Percentiles rank a stretch among this genome's conserved stretches.
Conservation (phyloP, 2,888 invertebrate genomes). For the Phragmatobia fuliginosa region DNA sequence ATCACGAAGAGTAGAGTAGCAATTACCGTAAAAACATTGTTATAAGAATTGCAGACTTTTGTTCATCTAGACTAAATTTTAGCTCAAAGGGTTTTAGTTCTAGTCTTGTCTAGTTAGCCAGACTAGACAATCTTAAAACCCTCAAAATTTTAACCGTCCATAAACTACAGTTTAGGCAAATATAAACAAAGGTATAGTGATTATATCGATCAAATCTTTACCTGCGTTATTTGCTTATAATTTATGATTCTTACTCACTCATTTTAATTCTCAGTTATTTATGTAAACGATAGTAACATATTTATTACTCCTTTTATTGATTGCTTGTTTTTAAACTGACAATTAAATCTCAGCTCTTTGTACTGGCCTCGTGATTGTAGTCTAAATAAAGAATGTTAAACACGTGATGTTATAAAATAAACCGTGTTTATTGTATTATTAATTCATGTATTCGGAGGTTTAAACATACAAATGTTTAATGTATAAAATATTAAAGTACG, state of each 20-base stretch:
- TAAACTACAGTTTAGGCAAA: neutral
- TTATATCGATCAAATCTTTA: neutral
- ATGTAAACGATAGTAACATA: neutral
- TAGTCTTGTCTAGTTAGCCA: too few species aligned
- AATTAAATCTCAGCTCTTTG: constrained; percentile 8
- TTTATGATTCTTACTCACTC: neutral
- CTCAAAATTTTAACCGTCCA: neutral
- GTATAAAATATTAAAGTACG: neutral
- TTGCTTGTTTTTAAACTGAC: neutral
- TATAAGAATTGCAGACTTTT: neutral
- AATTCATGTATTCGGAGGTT: constrained; percentile 10
- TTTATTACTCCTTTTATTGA: neutral
- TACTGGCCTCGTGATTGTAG: constrained; percentile 6
- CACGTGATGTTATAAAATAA: constrained; percentile 9
- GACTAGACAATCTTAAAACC: neutral
- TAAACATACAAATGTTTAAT: neutral
- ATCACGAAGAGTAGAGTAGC: too few species aligned
- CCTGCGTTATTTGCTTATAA: neutral
- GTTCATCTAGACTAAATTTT: too few species aligned
- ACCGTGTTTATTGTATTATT: constrained; percentile 15
- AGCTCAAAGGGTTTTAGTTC: too few species aligned
- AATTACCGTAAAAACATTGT: too few species aligned
- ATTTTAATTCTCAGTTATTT: neutral
- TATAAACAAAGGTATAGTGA: neutral
- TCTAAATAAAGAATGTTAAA: constrained; percentile 15